phyloP scores from a whole-genome alignment of 2,888 invertebrate species.

The Anticlea derivata region DNA sequence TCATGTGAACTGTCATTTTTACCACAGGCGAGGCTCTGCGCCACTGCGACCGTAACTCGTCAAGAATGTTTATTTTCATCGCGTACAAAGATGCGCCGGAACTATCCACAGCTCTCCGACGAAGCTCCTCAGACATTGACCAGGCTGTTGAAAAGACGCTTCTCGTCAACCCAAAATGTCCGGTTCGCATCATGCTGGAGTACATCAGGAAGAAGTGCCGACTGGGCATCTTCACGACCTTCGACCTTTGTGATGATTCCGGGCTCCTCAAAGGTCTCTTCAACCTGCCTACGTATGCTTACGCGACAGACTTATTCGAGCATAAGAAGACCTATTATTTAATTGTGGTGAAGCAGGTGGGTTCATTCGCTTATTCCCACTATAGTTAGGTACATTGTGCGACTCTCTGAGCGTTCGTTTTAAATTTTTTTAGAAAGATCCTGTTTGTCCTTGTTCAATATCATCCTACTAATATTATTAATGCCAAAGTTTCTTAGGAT shows the following conservation, averaged over 20 bases:
- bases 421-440: too few species aligned
- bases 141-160: conserved; percentile 57
- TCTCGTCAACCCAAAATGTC: conserved; percentile 69
- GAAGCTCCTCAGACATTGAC: conserved; percentile 37
- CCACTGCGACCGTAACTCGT: background rate
- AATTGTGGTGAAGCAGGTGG: conserved; percentile 59
- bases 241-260: conserved; percentile 65
- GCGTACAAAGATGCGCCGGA: conserved; percentile 67
- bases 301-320: conserved; percentile 59
- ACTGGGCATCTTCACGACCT: conserved; percentile 59
- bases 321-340: conserved; percentile 67
- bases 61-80: conserved; percentile 64
- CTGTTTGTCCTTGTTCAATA: too few species aligned
- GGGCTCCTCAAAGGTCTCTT: conserved; percentile 60
- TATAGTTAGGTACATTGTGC: too few species aligned
- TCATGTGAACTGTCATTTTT: background rate
- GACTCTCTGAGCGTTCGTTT: too few species aligned
- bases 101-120: conserved; percentile 23
- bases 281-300: conserved; percentile 55
- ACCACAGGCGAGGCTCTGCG: too few species aligned
- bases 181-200: conserved; percentile 69
- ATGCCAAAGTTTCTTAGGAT: too few species aligned
- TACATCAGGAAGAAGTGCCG: conserved; percentile 68
- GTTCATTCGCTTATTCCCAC: too few species aligned
- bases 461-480: too few species aligned